Evolutionary conservation across 2,797 vertebrate genomes (phyloP), one percentile per base, ranked within the genome.

Genomic region (Artibeus lituratus): DNA sequence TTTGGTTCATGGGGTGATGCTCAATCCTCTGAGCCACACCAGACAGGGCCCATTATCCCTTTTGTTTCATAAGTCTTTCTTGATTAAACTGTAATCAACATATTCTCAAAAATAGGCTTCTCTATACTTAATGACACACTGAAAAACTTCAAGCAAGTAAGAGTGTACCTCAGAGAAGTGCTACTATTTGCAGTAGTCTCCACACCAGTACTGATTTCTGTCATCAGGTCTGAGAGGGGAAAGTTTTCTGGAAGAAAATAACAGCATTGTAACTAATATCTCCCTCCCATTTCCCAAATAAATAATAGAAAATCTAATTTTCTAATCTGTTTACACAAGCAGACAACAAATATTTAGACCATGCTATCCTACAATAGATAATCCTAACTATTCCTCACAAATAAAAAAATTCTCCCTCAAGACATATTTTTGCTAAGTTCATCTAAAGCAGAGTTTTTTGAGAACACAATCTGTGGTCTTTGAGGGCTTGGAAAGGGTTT

Each of bases 191-290:
- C 98, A 95, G 99, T 99, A 1, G 99, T 99, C 98, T 99, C 99
- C 97, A 99, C 99, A 93, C 99, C 99, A 42, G 99, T 99, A 97
- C 99, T 99, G 87, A 99, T 99, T 98, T 99, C 99, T 92, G 99
- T 98, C 98, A 99, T 97, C 82, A 99, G 98, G 97, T 99, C 99
- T 95, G 99, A 98, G 39, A 99, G 98, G 3, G 99, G 99, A 97
- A 99, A 99, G 98, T 99, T 99, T 98, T 99, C 99, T 99, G 90
- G 57, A 98, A 98, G 91, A 97, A 97, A 85, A 96, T 7, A 91
- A 94, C 1, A 88, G 49, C 22, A 80, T 77, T 21, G 88, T 5
- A 96, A 91, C 92, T 81, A 96, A 5, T 16, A 86, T 70, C 47
- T 19, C 44, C 24, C 24, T 62, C 37, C 49, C 49, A 62, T 89